Base-by-base conservation (phyloP, 64 coral and sea anemone species). In the Trachythela sp. region DNA sequence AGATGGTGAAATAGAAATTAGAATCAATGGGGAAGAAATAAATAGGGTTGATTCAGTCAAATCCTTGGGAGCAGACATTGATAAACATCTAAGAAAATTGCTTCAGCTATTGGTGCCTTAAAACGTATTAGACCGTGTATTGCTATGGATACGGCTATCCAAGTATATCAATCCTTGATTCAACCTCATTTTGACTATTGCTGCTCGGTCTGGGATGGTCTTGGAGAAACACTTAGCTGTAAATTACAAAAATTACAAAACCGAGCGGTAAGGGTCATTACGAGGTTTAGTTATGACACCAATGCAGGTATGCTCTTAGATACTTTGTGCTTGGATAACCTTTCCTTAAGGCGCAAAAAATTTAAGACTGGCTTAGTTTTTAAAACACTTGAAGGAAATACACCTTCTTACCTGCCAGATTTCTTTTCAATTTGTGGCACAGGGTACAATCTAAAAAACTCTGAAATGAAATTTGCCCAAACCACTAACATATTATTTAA, bases 181-280 rank as follows among this genome's bases (percentile, higher is more conserved):
- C 54, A 59, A 59, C 54, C 54, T 18, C 54, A 59, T n/a, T 49
- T 59, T 59, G 54, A 59, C 54, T 22, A 59, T 22, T 59, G 24
- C 24, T 59, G 54, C 15, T 0, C 54, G 54, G 54, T 59, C 3
- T 59, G 54, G 24, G 54, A 59, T 59, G 54, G 18, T 4, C 15
- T 59, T 18, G 24, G 54, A 2, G 24, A 59, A 9, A 59, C 54
- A n/a, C 54, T 59, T 22, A 49, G 54, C 24, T 18, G 3, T 18
- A 59, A 59, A 59, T n/a, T 59, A 59, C 54, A 59, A 59, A 59
- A 59, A 59, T 59, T 59, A n/a, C 54, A 59, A 59, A 59, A 59
- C 54, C 24, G 54, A n/a, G 54, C 54, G 3, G 54, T 59, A 9
- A 9, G 24, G 15, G 54, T 59, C 54, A 59, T 59, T 18, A 59